Evolutionary conservation across 2,797 vertebrate species (phyloP).

Genomic region (Neosilurus mollespiculum): DNA sequence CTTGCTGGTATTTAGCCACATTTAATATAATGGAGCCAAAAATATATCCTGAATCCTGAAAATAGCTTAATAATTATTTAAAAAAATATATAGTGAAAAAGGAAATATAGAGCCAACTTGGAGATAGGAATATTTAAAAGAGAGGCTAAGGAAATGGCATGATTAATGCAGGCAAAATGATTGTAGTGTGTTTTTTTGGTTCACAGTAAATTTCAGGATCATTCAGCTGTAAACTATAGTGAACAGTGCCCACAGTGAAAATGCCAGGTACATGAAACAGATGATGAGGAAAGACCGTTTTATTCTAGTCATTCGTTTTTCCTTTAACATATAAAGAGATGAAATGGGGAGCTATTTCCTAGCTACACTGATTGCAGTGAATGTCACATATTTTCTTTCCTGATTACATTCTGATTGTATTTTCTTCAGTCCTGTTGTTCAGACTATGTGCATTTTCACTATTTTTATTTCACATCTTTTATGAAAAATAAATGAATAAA

Average conservation of each 20-base stretch:
- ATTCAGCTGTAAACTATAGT: neutral
- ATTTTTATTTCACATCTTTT: neutral
- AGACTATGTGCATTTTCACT: neutral
- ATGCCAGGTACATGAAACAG: neutral
- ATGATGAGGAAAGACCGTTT: neutral
- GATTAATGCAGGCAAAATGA: neutral
- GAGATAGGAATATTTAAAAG: neutral
- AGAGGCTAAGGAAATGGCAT: neutral
- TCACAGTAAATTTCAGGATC: neutral
- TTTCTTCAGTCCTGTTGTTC: neutral
- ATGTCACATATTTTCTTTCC: neutral
- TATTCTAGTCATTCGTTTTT: neutral
- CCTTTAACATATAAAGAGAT: neutral
- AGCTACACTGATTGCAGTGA: neutral
- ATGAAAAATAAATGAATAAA: neutral
- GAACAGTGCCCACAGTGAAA: neutral
- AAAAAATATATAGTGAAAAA: too few species aligned
- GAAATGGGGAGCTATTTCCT: neutral
- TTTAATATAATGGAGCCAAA: neutral
- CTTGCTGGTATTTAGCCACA: neutral
- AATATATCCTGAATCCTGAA: neutral
- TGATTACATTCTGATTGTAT: neutral
- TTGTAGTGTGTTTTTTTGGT: neutral
- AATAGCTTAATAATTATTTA: too few species aligned
- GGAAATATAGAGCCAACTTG: too few species aligned